Base-by-base conservation (phyloP, 1,140 invertebrate species). In the Trissolcus basalis region DNA sequence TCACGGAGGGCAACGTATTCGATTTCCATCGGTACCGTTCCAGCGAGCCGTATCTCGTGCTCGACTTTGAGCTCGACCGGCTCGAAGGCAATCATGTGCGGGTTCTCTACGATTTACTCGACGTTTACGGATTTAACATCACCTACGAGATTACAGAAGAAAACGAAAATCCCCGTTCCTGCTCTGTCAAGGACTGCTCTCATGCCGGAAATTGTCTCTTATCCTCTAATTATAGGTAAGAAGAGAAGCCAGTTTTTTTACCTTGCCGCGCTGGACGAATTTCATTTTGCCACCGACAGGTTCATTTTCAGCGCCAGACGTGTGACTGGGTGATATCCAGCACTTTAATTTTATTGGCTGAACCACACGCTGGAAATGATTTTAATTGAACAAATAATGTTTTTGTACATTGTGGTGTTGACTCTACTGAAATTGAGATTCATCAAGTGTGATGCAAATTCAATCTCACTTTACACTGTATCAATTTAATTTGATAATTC, bases 81-180 rank as follows among this genome's bases (percentile, higher is more conserved):
- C 88, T 95, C 53, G 94, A 95, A 77, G 95, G 95, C 4, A 93
- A 94, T 39, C 95, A 97, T 84, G 87, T 97, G 39, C 88, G 96
- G 0, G 95, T 95, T 0, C 85, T 96, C 41, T 92, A 95, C 75
- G 91, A 93, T 51, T 89, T 97, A 8, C 89, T 96, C 14, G 92
- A 96, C 70, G 95, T 96, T 1, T 96, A 94, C 82, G 96, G 96
- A 6, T 97, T 98, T 88, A 98, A 98, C 85, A 93, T 97, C 71
- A 97, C 96, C 4, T 97, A 96, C 83, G 94, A 96, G 81, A 92
- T 97, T 69, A 90, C 85, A 0, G 83, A 88, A 65, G 82, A 82
- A 35, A 81, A 88, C 9, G 88, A 90, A 13, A 90, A 91, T 72
- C 72, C 88, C 1, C 87, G 91, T 35, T 91, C 92, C 5, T 97